Base-by-base conservation (phyloP, 2,113 vertebrate genomes). In the Calypte anna region DNA sequence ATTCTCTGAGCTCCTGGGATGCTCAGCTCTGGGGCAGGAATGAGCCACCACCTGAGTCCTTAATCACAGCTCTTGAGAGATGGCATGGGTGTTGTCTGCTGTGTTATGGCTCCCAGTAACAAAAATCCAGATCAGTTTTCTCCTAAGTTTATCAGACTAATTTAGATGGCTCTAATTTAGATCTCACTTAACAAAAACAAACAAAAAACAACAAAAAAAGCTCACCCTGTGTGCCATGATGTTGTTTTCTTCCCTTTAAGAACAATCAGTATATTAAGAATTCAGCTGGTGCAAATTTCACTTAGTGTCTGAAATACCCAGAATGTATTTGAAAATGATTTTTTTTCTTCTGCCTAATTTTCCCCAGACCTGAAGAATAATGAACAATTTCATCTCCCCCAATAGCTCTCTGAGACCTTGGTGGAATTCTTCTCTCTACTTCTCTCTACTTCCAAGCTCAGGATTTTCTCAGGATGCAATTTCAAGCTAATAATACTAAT, bases 341-440 rank as follows among this genome's bases (percentile, higher is more conserved):
- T 73, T 54, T 61, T 90, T 61, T 62, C 55, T 95, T 85, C 67
- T 92, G 23, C 55, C 31, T 88, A 80, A 76, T 94, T 95, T 94
- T 90, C 63, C 68, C 66, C 91, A 82, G 67, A 91, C 58, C 36
- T 33, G 38, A 92, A 87, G 81, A 96, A 46, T 77, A 95, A 94
- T 86, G 85, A 91, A 80, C 31, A 1, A 23, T n/a, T 91, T 94
- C 82, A 90, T 27, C 15, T 74, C 57, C 31, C 70, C n/a, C 33
- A 74, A 44, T 59, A 85, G 55, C 59, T 70, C 53, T 63, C 51
- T 10, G 54, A 24, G 24, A 91, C 31, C 95, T 88, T 72, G 8
- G 33, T 20, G 85, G 79, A 92, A 94, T 96, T 88, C 50, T 84
- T 92, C 72, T 77, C 68, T 95, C 53, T 70, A 76, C 46, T 54